These are phyloP conservation scores for Globia sparganii DNA, from an alignment of 2,888 invertebrate species.

Conservation along the genomic window DNA sequence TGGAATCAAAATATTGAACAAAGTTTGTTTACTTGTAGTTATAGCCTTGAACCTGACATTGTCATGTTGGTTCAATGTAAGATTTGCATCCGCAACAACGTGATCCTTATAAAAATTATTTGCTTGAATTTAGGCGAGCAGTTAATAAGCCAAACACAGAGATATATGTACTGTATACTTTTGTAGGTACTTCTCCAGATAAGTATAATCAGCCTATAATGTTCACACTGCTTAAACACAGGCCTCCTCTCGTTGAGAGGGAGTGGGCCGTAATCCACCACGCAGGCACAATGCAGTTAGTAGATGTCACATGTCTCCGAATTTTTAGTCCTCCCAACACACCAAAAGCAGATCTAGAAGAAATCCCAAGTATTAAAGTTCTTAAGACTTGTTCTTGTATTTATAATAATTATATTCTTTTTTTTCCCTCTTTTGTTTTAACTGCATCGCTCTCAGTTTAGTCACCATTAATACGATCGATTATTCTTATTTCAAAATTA, in stretches of 20 bases:
- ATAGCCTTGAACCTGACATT: constrained; percentile 5
- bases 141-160: neutral
- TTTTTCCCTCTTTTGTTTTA: neutral
- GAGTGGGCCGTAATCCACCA: too few relatives aligned
- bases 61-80: neutral
- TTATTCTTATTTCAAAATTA: neutral
- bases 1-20: constrained; percentile 34
- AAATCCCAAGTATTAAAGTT: neutral
- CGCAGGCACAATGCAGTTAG: too few relatives aligned
- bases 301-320: too few relatives aligned
- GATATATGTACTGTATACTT: too few relatives aligned
- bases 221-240: too few relatives aligned
- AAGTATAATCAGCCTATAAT: too few relatives aligned
- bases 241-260: too few relatives aligned
- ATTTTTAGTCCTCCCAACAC: too few relatives aligned
- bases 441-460: neutral
- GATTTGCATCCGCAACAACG: neutral
- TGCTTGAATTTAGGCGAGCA: neutral
- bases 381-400: neutral
- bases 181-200: too few relatives aligned
- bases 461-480: neutral
- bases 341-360: too few relatives aligned
- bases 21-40: constrained; percentile 7
- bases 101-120: neutral
- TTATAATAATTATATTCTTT: neutral